Evolutionary conservation across 23 tunicate genomes (phyloP), one percentile per base, ranked within the genome.

Genomic region (Clavelina lepadiformis): DNA sequence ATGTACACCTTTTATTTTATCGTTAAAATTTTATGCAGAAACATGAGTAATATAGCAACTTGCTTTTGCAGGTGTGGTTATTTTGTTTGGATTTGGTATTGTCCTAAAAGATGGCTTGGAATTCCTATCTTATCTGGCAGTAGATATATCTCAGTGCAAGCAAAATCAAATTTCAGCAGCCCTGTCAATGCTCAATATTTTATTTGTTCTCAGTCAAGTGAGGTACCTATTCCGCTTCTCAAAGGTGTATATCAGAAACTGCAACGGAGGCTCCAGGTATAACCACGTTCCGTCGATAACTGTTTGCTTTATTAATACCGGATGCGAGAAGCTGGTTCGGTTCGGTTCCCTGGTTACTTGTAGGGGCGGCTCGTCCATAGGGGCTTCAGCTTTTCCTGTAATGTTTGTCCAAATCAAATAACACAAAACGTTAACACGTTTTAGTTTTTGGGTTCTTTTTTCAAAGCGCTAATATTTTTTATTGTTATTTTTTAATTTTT

Each of bases 51-150:
- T 37, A 24, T 6, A 68, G 20, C 4, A 6, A 22, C 44, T 45
- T 53, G 3, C 21, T 1, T 29, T 38, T 38, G 25, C 71, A 88
- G 96, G 87, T 8, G 76, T 88, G 5, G 33, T 88, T 3, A 82
- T 71, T 5, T 20, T 88, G 57, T 88, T 88, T 33, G 96, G 87
- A 1, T 32, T 88, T 37, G 96, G 80, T 2, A 79, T 88, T 60
- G 46, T 88, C 6, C 38, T 88, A 13, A 88, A 80, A 61, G 82
- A 88, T 32, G 67, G 64, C 3, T 47, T 88, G 27, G 69, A 63
- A 58, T 73, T 74, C 31, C 46, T 88, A 5, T 37, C 88, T 4
- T 51, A 33, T 3, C 24, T 80, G 25, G 34, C 75, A 61, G 58
- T 50, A 27, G 56, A 85, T 28, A 11, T 25, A 2, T 29, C 35